Evolutionary conservation across 2,888 invertebrate genomes (phyloP), one percentile per base, ranked within the genome.

Genomic region (Pristionchus maxplancki): DNA sequence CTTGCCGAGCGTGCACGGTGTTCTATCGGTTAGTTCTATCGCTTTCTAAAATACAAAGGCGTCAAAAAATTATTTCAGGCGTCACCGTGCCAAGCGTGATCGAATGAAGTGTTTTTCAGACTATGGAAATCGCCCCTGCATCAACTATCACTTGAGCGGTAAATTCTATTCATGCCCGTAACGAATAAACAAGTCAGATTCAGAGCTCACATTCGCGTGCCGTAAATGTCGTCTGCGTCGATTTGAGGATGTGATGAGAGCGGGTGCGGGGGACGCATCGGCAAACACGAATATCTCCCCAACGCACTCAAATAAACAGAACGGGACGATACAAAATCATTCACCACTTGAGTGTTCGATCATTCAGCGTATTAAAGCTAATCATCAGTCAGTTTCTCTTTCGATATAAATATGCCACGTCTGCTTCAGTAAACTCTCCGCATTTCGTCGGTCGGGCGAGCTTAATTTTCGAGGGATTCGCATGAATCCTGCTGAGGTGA

Each of bases 1-100:
- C 86, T 2, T 87, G 86, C 34, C 67, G 86, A 31, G 86, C 86
- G 15, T 87, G 86, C 37, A 71, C 86, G 3, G 71, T 87, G 0
- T 87, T 87, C 71, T 87, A 40, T 28, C n/a, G 86, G 82, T 83
- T 0, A 28, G 34, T 50, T n/a, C n/a, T n/a, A n/a, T n/a, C n/a
- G n/a, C n/a, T n/a, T n/a, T n/a, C n/a, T n/a, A n/a, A n/a, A n/a
- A n/a, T n/a, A n/a, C n/a, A n/a, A n/a, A n/a, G n/a, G n/a, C n/a
- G n/a, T n/a, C n/a, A n/a, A n/a, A n/a, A n/a, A n/a, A n/a, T n/a
- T n/a, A 24, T 58, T 1, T 0, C 58, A 58, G 58, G 9, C 58
- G 58, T 8, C n/a, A 58, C 24, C 24, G n/a, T 1, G 58, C 5
- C 58, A 3, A 0, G 58, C 4, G n/a, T n/a, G n/a, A n/a, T 58